Base-by-base conservation (phyloP, 2,888 invertebrate species). In the Trilocha varians region DNA sequence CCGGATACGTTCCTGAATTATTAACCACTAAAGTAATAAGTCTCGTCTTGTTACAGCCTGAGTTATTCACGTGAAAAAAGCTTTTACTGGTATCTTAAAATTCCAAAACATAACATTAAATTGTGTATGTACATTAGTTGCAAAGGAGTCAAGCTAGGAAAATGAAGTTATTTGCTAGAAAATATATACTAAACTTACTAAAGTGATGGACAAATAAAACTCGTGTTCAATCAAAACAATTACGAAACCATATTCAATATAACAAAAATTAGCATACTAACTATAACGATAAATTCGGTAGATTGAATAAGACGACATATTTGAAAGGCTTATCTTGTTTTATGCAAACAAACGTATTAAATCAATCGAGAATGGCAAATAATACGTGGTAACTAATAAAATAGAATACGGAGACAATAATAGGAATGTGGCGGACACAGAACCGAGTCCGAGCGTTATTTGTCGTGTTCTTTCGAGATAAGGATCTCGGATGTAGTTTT, bases 401-500 rank as follows among this genome's bases (percentile, higher is more conserved):
- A 65, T 70, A 62, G 55, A 62, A 59, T 59, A 51, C 57, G 62
- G 59, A 57, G 68, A 74, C 72, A 70, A 72, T 69, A 70, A 70
- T 61, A 62, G 57, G 61, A 47, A 43, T 55, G 62, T 61, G 55
- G 53, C 52, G 52, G 46, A 52, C 52, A 5, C 60, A 55, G 50
- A 59, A 52, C 46, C 53, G 48, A 47, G 45, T 50, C 52, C 55
- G 42, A 52, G 57, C 55, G 61, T 68, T 73, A 72, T 75, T 65
- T 61, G 57, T 51, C 52, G 57, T 53, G 54, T 53, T 48, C 51
- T 42, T 41, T 38, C 45, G n/a, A 59, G 80, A 79, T 80, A 78
- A 75, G 62, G 67, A 83, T 80, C 82, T 74, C 53, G 52, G 55
- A 68, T 68, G 67, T 70, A 68, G 64, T 71, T 77, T 77, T 65